These are phyloP conservation scores for Oscarella lobularis DNA, from an alignment of 37 sponge, comb jelly and placozoan species.

Conservation along the genomic window DNA sequence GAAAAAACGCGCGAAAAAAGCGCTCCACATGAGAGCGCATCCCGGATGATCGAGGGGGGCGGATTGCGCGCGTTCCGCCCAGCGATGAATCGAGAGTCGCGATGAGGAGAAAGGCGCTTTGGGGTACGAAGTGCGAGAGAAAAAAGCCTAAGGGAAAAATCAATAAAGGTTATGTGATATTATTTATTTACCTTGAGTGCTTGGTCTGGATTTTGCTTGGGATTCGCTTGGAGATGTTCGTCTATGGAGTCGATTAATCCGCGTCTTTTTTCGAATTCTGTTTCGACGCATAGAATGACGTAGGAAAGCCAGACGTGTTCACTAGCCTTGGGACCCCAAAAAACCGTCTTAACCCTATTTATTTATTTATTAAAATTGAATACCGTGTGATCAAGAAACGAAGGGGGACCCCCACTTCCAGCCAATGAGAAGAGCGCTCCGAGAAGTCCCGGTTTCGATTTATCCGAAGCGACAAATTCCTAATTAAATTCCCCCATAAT, in stretches of 20 bases:
- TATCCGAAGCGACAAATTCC: no score
- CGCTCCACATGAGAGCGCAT: background rate
- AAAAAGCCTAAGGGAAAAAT: background rate
- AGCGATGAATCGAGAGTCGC: background rate
- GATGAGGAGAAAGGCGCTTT: background rate
- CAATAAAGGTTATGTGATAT: background rate
- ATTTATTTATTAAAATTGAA: no score
- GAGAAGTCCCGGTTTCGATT: background rate
- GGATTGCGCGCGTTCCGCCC: background rate
- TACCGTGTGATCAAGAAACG: background rate
- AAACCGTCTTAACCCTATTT: background rate
- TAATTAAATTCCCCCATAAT: no score
- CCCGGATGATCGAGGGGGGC: background rate
- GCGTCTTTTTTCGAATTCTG: background rate
- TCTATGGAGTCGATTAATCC: background rate
- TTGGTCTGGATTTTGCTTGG: background rate
- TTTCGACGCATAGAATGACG: background rate
- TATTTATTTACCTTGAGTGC: background rate
- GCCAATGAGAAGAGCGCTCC: background rate
- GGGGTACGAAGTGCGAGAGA: background rate
- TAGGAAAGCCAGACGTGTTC: background rate
- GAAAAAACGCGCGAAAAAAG: background rate
- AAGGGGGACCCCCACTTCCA: background rate
- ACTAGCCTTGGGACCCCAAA: background rate
- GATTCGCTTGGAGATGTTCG: background rate